Conservation (phyloP, 2,113 vertebrate species). For the Pteronura brasiliensis region DNA sequence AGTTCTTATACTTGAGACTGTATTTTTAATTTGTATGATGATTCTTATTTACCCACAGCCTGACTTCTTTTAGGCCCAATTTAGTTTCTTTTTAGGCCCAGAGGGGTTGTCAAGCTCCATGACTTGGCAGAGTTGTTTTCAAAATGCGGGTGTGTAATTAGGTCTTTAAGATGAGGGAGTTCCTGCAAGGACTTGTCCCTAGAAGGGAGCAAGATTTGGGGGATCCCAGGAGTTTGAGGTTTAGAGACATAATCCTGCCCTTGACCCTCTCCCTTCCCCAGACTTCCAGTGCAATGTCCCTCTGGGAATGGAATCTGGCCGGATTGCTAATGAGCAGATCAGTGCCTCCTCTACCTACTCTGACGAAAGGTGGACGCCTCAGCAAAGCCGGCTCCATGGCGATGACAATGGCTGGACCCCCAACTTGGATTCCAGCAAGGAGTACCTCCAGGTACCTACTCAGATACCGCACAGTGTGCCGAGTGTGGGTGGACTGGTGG, state of each 20-base stretch:
- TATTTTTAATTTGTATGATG: conserved; percentile 68
- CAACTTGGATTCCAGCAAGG: conserved; percentile 93
- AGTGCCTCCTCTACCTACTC: conserved; percentile 92
- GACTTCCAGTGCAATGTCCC: conserved; percentile 95
- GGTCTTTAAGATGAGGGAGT: conserved; percentile 6
- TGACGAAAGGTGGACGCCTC: conserved; percentile 91
- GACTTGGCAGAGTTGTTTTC: conserved; percentile 25
- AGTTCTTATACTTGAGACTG: not conserved
- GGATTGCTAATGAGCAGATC: conserved; percentile 96
- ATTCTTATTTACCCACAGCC: conserved; percentile 64
- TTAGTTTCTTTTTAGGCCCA: conserved; percentile 62
- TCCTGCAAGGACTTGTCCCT: conserved; percentile 55
- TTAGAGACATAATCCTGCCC: conserved; percentile 8
- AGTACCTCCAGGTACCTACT: conserved; percentile 93
- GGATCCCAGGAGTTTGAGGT: not conserved
- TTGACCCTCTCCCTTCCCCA: conserved; percentile 66
- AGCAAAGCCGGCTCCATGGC: conserved; percentile 94
- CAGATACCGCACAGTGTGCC: not conserved
- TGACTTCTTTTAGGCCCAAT: conserved; percentile 64
- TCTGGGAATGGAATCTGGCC: conserved; percentile 95
- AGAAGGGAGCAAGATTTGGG: not conserved
- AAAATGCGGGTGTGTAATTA: conserved; percentile 36
- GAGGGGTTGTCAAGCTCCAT: conserved; percentile 49
- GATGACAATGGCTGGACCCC: conserved; percentile 97
- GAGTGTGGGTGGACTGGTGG: not conserved